phyloP scores from a whole-genome alignment of 2,888 invertebrate genomes.

The Tubulanus polymorphus region DNA sequence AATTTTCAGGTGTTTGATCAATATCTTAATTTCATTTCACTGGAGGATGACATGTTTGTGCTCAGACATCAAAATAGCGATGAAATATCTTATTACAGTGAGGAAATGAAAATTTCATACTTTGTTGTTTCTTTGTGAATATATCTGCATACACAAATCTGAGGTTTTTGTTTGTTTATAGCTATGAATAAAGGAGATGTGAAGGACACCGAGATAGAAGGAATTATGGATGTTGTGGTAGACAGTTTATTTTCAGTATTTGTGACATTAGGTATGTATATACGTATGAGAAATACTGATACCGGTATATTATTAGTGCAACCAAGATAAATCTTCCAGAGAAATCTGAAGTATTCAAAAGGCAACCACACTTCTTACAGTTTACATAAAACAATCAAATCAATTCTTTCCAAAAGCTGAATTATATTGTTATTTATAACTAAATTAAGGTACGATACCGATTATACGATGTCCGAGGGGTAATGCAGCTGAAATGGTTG shows the following conservation, averaged over 20 bases:
- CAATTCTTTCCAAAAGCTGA: too few relatives aligned
- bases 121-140: neutral
- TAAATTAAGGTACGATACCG: constrained; percentile 71
- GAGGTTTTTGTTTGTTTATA: constrained; percentile 50
- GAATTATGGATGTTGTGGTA: constrained; percentile 87
- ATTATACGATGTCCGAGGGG: constrained; percentile 88
- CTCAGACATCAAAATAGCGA: constrained; percentile 90
- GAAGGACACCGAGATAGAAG: constrained; percentile 92
- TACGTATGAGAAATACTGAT: too few relatives aligned
- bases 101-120: constrained; percentile 27
- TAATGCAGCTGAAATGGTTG: constrained; percentile 98
- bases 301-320: too few relatives aligned
- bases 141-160: neutral
- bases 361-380: too few relatives aligned
- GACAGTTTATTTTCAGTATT: constrained; percentile 96
- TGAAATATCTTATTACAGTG: constrained; percentile 86
- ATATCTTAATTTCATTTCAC: constrained; percentile 94
- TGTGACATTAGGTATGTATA: constrained; percentile 79
- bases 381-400: too few relatives aligned
- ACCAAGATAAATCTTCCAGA: too few relatives aligned
- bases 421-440: too few relatives aligned
- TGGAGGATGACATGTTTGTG: constrained; percentile 96
- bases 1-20: constrained; percentile 87
- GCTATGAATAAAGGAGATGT: constrained; percentile 91
- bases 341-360: too few relatives aligned